These are phyloP conservation scores for Graphium colonna DNA, from an alignment of 2,888 invertebrate genomes.

Conservation along the genomic window DNA sequence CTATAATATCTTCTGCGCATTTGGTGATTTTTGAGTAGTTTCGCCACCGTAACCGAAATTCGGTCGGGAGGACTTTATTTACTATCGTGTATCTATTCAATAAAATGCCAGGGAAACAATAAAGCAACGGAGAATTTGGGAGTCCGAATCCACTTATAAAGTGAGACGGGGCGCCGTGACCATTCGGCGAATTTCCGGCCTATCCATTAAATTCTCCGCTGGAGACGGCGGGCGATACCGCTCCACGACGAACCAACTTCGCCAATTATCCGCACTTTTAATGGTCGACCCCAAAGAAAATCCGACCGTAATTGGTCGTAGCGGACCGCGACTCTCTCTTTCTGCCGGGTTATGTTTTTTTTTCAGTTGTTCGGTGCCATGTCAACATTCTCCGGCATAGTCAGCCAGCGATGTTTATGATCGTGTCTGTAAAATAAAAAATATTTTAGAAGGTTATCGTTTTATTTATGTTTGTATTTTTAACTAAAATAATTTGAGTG, in stretches of 20 bases:
- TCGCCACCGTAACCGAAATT: no score
- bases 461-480: no score
- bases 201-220: conserved; percentile 57
- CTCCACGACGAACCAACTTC: conserved; percentile 65
- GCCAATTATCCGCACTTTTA: conserved; percentile 65
- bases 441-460: conserved; percentile 35
- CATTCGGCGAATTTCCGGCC: conserved; percentile 17
- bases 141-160: conserved; percentile 4
- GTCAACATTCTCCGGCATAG: not conserved
- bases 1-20: no score
- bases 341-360: not conserved
- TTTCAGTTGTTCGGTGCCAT: no score
- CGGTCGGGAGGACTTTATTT: no score
- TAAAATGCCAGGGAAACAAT: no score
- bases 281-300: conserved; percentile 58
- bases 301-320: conserved; percentile 52
- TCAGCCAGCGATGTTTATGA: not conserved
- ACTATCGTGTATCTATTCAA: no score
- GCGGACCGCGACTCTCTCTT: not conserved
- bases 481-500: no score
- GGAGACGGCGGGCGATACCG: conserved; percentile 57
- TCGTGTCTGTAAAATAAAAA: not conserved
- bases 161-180: not conserved
- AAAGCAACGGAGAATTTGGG: not conserved
- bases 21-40: no score